Evolutionary conservation across 2,113 vertebrate species (phyloP), one percentile per base, ranked within the genome.

Genomic region (Xiphophorus hellerii): DNA sequence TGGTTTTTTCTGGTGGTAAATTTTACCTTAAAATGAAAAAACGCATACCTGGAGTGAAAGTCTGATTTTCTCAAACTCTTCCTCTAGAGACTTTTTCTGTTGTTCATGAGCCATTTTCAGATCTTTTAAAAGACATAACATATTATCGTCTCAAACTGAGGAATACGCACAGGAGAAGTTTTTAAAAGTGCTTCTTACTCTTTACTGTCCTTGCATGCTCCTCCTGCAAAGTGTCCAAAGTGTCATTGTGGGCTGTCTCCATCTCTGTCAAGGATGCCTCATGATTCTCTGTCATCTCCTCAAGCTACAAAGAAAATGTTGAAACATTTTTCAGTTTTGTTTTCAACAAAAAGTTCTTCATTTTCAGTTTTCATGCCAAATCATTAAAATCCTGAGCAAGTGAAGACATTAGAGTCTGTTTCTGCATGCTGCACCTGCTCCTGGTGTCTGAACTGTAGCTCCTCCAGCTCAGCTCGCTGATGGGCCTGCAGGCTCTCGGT

Each of bases 61-160:
- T 44, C 97, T 94, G 78, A 97, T 94, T 82, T 96, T 98, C 78
- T 97, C 95, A 94, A 98, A 99, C 63, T 93, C 95, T 83, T 98
- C 96, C 80, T 96, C 96, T 78, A 98, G 83, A 60, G 96, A 95
- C 88, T 95, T 96, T 89, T 95, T 97, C 91, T 99, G 97, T 82
- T 97, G 93, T 60, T 97, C 95, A 20, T 99, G 97, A 75, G 94
- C 93, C 84, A 94, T 90, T 60, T 95, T 96, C 84, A 99, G 69
- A 87, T 98, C 97, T 99, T 88, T 61, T 65, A 82, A 74, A 87
- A 81, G 91, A 84, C 51, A 48, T 17, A 61, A 10, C 10, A 72
- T 5, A 33, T 62, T 1, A 7, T 29, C 71, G 65, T 65, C 9
- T 62, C 3, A 8, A 54, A 8, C 13, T 33, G n/a, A 0, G 30